These are phyloP conservation scores for Pardalotus punctatus DNA, from an alignment of 2,113 vertebrate genomes.

Conservation along the genomic window DNA sequence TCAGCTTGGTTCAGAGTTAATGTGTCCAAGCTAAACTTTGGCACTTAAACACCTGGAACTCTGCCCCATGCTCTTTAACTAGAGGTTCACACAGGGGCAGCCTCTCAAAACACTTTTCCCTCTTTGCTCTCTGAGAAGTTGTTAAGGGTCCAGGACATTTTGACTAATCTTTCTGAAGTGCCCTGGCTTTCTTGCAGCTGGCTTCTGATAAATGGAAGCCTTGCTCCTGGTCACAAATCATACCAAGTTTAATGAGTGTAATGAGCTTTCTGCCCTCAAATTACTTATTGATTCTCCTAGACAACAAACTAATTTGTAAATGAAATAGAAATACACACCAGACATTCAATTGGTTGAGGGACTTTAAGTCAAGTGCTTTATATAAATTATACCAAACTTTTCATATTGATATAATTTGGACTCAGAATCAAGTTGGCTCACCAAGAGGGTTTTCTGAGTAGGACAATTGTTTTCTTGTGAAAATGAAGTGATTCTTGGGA, in stretches of 20 bases:
- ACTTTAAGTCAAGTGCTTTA: background rate
- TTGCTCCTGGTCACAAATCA: background rate
- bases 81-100: background rate
- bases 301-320: background rate
- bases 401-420: background rate
- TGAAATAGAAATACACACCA: background rate
- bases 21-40: background rate
- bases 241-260: background rate
- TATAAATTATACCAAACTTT: background rate
- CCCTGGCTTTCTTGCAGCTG: background rate
- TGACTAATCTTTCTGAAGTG: background rate
- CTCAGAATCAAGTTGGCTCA: background rate
- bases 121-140: background rate
- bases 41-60: background rate
- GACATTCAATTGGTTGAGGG: background rate
- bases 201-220: background rate
- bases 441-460: background rate
- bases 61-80: background rate
- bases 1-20: background rate
- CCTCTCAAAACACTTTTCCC: background rate
- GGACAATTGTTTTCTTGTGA: background rate
- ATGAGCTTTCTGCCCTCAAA: background rate
- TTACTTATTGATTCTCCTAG: background rate
- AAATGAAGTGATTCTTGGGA: background rate
- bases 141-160: background rate